These are phyloP conservation scores for Physella acuta DNA, from an alignment of 1,140 invertebrate species.

Conservation along the genomic window DNA sequence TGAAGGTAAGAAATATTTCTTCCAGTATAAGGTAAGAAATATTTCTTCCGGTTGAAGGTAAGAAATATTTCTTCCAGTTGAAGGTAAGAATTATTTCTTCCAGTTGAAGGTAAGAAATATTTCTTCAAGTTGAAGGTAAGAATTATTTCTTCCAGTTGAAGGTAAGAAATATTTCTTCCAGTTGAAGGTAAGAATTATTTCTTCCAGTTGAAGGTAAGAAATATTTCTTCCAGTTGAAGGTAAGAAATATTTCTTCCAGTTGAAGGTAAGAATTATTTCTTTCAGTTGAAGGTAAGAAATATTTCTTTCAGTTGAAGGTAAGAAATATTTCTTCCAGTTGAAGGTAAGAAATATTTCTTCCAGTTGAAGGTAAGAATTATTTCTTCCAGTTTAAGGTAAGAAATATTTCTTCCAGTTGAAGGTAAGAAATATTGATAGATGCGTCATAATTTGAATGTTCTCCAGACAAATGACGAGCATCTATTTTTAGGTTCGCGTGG, in stretches of 20 bases:
- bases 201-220: slow-evolving; percentile 48
- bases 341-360: slow-evolving; percentile 51
- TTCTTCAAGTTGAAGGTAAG: too few relatives aligned
- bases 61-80: background rate
- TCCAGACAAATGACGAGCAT: too few relatives aligned
- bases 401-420: slow-evolving; percentile 52
- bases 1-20: slow-evolving; percentile 32
- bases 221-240: too few relatives aligned
- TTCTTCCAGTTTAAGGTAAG: too few relatives aligned
- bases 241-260: slow-evolving; percentile 52
- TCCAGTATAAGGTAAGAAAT: too few relatives aligned
- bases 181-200: too few relatives aligned
- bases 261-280: slow-evolving; percentile 32
- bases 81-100: slow-evolving; percentile 52
- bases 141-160: slow-evolving; percentile 53
- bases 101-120: slow-evolving; percentile 42
- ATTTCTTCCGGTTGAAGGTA: slow-evolving; percentile 52
- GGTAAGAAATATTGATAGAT: slow-evolving; percentile 29
- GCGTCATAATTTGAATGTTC: too few relatives aligned
- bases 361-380: slow-evolving; percentile 42
- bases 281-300: too few relatives aligned
- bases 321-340: background rate
- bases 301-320: slow-evolving; percentile 52
- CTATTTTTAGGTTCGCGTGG: slow-evolving; percentile 16
- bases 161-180: slow-evolving; percentile 25